phyloP scores from a whole-genome alignment of 2,797 vertebrate species.

The Rousettus madagascariensis region DNA sequence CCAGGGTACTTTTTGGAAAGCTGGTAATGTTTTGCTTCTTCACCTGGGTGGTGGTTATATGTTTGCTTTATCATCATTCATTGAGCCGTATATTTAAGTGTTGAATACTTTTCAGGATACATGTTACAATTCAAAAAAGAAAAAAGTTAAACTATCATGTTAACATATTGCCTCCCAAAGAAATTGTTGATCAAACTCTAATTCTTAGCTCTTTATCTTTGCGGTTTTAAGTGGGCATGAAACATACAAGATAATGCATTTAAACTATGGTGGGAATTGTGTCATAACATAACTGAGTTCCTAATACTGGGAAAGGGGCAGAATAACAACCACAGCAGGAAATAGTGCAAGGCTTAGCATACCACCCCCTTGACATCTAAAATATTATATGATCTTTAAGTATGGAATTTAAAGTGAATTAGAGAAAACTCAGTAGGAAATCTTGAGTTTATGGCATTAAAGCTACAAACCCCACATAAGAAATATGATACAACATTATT shows the following conservation, averaged over 20 bases:
- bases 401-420: constrained; percentile 40
- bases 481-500: constrained; percentile 11
- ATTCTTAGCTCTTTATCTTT: not conserved
- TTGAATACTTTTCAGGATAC: not conserved
- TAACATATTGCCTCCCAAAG: not conserved
- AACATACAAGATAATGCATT: not conserved
- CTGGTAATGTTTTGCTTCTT: not conserved
- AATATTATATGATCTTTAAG: constrained; percentile 6
- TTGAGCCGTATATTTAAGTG: not conserved
- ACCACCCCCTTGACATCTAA: not conserved
- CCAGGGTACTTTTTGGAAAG: not conserved
- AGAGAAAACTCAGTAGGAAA: constrained; percentile 13
- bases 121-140: not conserved
- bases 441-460: constrained; percentile 13
- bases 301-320: not conserved
- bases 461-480: not conserved
- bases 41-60: not conserved
- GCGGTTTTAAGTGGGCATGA: not conserved
- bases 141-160: not conserved
- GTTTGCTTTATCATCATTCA: not conserved
- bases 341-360: not conserved
- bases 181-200: not conserved
- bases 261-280: not conserved
- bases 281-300: not conserved
- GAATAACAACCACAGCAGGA: not conserved